Evolutionary conservation across 2,888 invertebrate genomes (phyloP).

Genomic region (Elegia similella): DNA sequence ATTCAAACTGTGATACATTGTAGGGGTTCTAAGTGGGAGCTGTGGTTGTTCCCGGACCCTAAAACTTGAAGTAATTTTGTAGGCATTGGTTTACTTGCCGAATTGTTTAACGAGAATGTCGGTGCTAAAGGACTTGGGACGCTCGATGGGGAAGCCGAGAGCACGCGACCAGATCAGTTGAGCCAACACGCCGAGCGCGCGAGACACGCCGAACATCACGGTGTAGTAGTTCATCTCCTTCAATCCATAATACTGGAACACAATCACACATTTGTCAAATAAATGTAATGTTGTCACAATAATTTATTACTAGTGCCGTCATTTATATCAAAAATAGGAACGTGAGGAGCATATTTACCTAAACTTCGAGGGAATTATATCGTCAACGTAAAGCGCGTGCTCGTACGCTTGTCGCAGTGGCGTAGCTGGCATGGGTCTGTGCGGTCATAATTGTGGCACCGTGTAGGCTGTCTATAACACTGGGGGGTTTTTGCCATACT

Average conservation of each 20-base stretch:
- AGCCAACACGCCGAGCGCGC: constrained; percentile 92
- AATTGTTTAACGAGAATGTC: constrained; percentile 75
- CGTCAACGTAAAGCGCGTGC: too few relatives aligned
- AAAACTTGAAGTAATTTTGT: constrained; percentile 25
- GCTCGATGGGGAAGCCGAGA: constrained; percentile 92
- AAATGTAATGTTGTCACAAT: too few relatives aligned
- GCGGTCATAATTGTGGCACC: too few relatives aligned
- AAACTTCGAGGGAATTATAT: too few relatives aligned
- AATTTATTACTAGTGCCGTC: too few relatives aligned
- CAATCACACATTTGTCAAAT: too few relatives aligned
- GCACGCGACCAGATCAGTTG: constrained; percentile 94
- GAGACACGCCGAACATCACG: constrained; percentile 94
- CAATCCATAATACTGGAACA: constrained; percentile 90
- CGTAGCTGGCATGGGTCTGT: too few relatives aligned
- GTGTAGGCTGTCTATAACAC: too few relatives aligned
- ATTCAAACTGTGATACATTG: constrained; percentile 40
- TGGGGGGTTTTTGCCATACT: too few relatives aligned
- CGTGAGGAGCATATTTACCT: too few relatives aligned
- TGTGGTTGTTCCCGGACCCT: constrained; percentile 19
- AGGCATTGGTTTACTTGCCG: constrained; percentile 52
- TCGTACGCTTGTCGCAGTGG: too few relatives aligned
- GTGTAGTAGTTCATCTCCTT: constrained; percentile 97
- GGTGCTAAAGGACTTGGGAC: constrained; percentile 92
- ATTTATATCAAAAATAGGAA: too few relatives aligned
- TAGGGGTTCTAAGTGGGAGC: constrained; percentile 22